These are phyloP conservation scores for Porites australiensis DNA, from an alignment of 64 coral and sea anemone species.

Conservation along the genomic window DNA sequence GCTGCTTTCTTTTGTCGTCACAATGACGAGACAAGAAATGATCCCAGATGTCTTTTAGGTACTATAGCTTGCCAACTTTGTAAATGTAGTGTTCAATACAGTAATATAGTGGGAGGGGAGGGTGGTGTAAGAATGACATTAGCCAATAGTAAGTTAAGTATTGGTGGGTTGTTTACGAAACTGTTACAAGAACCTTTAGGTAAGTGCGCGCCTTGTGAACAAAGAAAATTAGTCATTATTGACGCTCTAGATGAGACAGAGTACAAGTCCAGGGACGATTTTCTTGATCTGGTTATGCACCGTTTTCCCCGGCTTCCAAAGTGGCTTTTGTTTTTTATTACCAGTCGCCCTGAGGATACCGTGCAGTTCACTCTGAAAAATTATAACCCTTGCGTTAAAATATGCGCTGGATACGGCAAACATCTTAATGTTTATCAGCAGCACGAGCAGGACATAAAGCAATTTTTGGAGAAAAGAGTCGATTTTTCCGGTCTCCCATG, in stretches of 20 bases:
- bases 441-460: slow-evolving; percentile 11
- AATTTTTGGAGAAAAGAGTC: not conserved
- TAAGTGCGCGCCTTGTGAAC: not conserved
- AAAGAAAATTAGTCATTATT: slow-evolving; percentile 33
- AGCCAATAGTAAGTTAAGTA: not conserved
- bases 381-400: slow-evolving; percentile 29
- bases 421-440: not conserved
- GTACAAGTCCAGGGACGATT: slow-evolving; percentile 39
- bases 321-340: slow-evolving; percentile 46
- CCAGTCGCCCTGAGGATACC: slow-evolving; percentile 29
- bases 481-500: not conserved
- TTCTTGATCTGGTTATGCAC: slow-evolving; percentile 9
- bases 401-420: slow-evolving; percentile 4
- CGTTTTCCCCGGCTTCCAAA: slow-evolving; percentile 22
- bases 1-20: slow-evolving; percentile 30
- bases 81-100: not conserved
- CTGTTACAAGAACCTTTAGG: slow-evolving; percentile 31
- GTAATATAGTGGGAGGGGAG: slow-evolving; percentile 28
- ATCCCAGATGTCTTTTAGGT: slow-evolving; percentile 46
- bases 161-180: slow-evolving; percentile 39
- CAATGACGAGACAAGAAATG: slow-evolving; percentile 28
- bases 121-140: not conserved
- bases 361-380: not conserved
- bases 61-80: slow-evolving; percentile 24
- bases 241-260: slow-evolving; percentile 45